Evolutionary conservation across 2,113 vertebrate species (phyloP), one percentile per base, ranked within the genome.

Genomic region (Anthoscopus minutus): DNA sequence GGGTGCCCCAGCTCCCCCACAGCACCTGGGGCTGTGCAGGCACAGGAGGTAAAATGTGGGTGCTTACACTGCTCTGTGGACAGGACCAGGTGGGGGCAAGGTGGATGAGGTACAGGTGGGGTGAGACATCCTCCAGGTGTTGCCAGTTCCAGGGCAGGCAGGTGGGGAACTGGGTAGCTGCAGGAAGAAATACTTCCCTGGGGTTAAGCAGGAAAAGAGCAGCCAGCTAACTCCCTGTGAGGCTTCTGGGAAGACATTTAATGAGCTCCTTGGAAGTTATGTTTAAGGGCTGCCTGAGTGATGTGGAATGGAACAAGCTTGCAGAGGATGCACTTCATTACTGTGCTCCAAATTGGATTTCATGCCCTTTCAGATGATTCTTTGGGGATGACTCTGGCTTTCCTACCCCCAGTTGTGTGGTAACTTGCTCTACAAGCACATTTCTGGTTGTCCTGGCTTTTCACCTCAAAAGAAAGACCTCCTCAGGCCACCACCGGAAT

Each of bases 41-140:
- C 58, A 10, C 23, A 5, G 65, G 33, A 44, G 77, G 58, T 35
- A 62, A 35, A 64, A 17, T 0, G 2, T 1, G 6, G n/a, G 18
- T 50, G 54, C 21, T 47, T 54, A 14, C 2, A 7, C 22, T 37
- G 62, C 35, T 15, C 4, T 1, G 44, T 18, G 64, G 38, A 9
- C 11, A 1, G 47, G 61, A 40, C 25, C 3, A 21, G 8, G 9
- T 1, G 28, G 17, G 27, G 51, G 62, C 42, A 17, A 58, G 40
- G 67, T 6, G 56, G 44, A 12, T 5, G 9, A 86, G 15, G 3
- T 11, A 28, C 31, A 1, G 1, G 14, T 24, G 53, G n/a, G 57
- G 38, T 2, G 8, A 37, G 11, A 44, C 4, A 8, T 15, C 70
- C 57, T 23, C 40, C 2, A 15, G 57, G 61, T 50, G 44, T 6